Evolutionary conservation across 2,797 vertebrate species (phyloP).

Genomic region (Gorsachius magnificus): DNA sequence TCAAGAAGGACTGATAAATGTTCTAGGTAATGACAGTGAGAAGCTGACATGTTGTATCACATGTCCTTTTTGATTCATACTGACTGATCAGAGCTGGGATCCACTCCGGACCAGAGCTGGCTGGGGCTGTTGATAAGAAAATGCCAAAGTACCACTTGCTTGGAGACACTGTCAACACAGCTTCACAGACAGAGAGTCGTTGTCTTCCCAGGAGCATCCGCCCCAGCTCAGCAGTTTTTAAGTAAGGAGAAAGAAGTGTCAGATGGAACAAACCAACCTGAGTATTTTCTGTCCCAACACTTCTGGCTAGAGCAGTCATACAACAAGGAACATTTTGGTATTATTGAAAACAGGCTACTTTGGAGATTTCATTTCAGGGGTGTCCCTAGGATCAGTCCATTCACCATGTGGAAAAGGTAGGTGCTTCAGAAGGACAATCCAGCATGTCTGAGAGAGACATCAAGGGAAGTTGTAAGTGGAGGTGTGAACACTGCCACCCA

Average conservation of each 20-base stretch:
- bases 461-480: not conserved
- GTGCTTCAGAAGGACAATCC: not conserved
- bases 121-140: slow-evolving; percentile 82
- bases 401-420: not conserved
- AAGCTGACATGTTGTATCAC: not conserved
- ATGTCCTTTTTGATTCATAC: not conserved
- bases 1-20: not conserved
- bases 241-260: slow-evolving; percentile 16
- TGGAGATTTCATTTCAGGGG: not conserved
- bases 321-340: not conserved
- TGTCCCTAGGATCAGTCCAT: not conserved
- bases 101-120: slow-evolving; percentile 75
- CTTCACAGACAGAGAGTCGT: slow-evolving; percentile 80
- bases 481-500: slow-evolving; percentile 3
- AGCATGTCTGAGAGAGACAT: not conserved
- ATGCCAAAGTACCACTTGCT: slow-evolving; percentile 81
- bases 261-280: not conserved
- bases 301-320: not conserved
- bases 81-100: slow-evolving; percentile 79
- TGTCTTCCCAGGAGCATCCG: slow-evolving; percentile 79
- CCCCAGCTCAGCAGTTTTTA: slow-evolving; percentile 75
- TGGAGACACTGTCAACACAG: slow-evolving; percentile 81
- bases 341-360: not conserved
- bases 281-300: not conserved
- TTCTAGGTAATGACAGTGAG: not conserved